Base-by-base conservation (phyloP, 2,113 vertebrate genomes). In the Podarcis cretensis region DNA sequence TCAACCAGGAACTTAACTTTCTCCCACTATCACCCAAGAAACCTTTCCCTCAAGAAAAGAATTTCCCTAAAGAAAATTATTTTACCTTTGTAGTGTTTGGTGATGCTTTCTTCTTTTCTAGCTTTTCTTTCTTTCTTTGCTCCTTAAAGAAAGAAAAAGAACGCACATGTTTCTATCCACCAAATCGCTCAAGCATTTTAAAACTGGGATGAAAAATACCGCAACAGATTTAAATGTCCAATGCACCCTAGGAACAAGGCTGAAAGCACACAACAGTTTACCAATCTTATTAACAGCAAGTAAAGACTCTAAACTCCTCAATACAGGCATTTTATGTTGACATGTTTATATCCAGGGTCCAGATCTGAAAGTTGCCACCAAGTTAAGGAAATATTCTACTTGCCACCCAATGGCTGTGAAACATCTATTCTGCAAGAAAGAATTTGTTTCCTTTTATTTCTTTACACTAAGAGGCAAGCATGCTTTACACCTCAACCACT, bases 101-200 rank as follows among this genome's bases (percentile, higher is more conserved):
- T 21, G 25, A 4, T 57, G 48, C 87, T 78, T 84, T 87, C 48
- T 84, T 86, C n/a, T 21, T 89, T 78, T 84, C 87, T n/a, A 89
- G 40, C 40, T 84, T 89, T 76, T 89, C 87, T 89, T 89, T 89
- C 65, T 84, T 89, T 9, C 25, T 73, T 84, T 84, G 81, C 23
- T 89, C 87, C 87, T 89, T n/a, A 48, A 79, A 68, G 65, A n/a
- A 75, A 8, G 59, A 75, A 32, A 48, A 59, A 14, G 27, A 79
- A 18, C 25, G 10, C 0, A 30, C 13, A 48, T 43, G 48, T 21
- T 37, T 37, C 20, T 48, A 18, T 65, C 21, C 25, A 37, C 0
- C 30, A 85, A 6, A 35, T 9, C 5, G 16, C 9, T 59, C 59
- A 74, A 25, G 0, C n/a, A 57, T 35, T 3, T 40, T 35, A 75